Base-by-base conservation (phyloP, 2,113 vertebrate species). In the Phrynosoma platyrhinos region DNA sequence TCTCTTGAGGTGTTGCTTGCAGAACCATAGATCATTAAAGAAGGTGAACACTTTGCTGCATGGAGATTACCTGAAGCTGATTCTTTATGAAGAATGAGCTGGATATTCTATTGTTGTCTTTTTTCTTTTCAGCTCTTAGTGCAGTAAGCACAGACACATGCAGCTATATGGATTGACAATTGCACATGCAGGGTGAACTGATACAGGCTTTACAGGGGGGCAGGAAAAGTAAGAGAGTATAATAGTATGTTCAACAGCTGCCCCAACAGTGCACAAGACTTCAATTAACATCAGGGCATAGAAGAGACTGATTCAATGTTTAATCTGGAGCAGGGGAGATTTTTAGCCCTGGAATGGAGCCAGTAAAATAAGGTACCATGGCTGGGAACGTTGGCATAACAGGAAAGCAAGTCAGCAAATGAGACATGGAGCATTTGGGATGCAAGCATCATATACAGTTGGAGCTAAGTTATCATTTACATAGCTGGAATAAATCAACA, bases 1-100 rank as follows among this genome's bases (percentile, higher is more conserved):
- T 82, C 88, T 86, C 84, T 78, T 47, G 25, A 79, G 71, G 79
- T 90, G 88, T 86, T 90, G 88, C 88, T 90, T 82, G 71, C 36
- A 86, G 79, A 62, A 62, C 64, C 75, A 78, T 83, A 86, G 84
- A 86, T 90, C 88, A 86, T 90, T 83, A 86, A 86, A 83, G 84
- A 83, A 82, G 53, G 80, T 47, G 75, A 83, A 69, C 30, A 36
- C 53, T 86, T 82, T 71, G 84, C 88, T 83, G 36, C 36, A 27
- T 36, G 74, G 23, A 36, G 74, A 47, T 69, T 69, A n/a, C 72
- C 42, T 77, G 79, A 85, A 78, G 25, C 42, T 3, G 10, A 72
- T 23, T 18, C 64, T 58, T 58, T 78, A 32, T 47, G 79, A 42
- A 32, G 47, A 16, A 32, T n/a, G 47, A 55, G 72, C 3, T 16